Percentiles rank a stretch among this genome's conserved stretches.
These are phyloP conservation scores for Anisognathus igniventris DNA, from an alignment of 2,797 vertebrate genomes.

Conservation along the genomic window DNA sequence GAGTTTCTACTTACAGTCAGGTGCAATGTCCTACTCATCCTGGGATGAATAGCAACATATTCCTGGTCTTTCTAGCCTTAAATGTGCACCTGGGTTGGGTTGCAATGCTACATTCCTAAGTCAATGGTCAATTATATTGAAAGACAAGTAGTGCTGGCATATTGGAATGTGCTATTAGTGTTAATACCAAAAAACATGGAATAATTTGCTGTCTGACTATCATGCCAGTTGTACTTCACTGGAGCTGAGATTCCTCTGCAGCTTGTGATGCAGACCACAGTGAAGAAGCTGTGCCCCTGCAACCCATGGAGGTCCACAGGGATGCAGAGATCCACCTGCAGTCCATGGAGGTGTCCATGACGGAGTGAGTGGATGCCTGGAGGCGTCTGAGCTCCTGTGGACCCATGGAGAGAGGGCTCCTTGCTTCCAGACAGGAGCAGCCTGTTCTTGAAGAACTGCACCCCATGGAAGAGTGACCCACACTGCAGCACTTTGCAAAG, in stretches of 20 bases:
- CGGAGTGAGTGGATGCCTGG: fast-evolving
- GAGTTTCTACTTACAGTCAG: neutral
- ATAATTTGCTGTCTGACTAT: neutral
- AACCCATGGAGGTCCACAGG: too few species aligned
- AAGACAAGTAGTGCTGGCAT: neutral
- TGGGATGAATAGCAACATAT: neutral
- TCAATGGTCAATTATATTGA: neutral
- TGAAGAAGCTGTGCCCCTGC: neutral
- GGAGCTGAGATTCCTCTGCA: neutral
- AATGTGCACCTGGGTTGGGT: neutral
- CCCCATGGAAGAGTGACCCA: neutral
- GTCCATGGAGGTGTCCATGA: neutral
- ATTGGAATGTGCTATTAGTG: neutral
- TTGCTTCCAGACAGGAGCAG: neutral
- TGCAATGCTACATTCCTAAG: neutral
- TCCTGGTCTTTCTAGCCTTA: neutral
- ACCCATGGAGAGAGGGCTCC: fast-evolving
- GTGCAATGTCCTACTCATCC: neutral
- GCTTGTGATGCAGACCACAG: neutral
- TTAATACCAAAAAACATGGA: neutral
- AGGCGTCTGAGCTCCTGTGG: neutral
- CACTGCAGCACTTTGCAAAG: fast-evolving
- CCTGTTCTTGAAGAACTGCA: neutral
- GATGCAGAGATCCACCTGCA: neutral
- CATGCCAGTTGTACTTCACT: neutral